phyloP scores from a whole-genome alignment of 2,797 vertebrate species.

The Cottoperca gobio region DNA sequence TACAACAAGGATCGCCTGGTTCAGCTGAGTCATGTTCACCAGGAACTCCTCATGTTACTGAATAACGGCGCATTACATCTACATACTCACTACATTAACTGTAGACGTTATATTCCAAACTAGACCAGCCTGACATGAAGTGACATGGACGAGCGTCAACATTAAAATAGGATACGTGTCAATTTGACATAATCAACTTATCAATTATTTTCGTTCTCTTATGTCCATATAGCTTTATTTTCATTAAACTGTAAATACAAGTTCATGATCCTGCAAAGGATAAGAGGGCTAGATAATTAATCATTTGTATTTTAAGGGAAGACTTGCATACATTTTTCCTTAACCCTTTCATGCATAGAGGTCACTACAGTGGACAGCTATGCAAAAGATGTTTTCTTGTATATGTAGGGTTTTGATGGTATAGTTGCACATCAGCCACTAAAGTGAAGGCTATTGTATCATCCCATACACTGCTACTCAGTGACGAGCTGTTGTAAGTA shows the following conservation, averaged over 20 bases:
- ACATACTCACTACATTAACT: not conserved
- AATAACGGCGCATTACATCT: constrained; percentile 5
- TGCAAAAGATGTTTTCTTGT: too few species aligned
- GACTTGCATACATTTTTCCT: too few species aligned
- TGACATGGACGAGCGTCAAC: not conserved
- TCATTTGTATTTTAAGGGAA: too few species aligned
- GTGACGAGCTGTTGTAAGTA: too few species aligned
- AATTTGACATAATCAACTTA: not conserved
- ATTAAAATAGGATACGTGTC: not conserved
- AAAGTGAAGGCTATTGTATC: too few species aligned
- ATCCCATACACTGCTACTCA: too few species aligned
- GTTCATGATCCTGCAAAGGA: not conserved
- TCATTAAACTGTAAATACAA: not conserved
- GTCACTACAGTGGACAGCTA: too few species aligned
- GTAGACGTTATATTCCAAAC: not conserved
- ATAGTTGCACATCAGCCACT: too few species aligned
- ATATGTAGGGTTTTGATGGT: too few species aligned
- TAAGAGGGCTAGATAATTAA: not conserved
- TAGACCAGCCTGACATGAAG: too few species aligned
- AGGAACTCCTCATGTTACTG: constrained; percentile 15
- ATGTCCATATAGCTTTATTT: not conserved
- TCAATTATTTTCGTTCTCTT: not conserved
- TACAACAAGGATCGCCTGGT: not conserved
- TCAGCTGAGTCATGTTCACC: constrained; percentile 38
- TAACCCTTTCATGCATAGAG: too few species aligned